Base-by-base conservation (phyloP, 1,140 invertebrate genomes). In the Eubasilissa regina region DNA sequence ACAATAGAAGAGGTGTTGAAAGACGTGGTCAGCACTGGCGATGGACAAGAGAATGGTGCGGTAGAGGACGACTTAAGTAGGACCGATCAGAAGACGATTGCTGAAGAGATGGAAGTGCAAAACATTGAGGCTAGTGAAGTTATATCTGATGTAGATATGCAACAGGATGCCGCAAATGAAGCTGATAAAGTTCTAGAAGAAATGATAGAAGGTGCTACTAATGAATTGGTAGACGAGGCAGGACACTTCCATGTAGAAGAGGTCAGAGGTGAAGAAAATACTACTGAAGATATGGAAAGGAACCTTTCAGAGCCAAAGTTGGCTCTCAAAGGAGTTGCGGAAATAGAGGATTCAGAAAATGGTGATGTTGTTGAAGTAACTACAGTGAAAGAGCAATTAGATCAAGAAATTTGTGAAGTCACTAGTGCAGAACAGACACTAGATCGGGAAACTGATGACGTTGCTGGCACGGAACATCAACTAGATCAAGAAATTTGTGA, bases 1-100 rank as follows among this genome's bases (percentile, higher is more conserved):
- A 78, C 48, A 12, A 43, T 68, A n/a, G 35, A 60, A 68, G 62
- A 53, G 44, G 55, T 78, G 4, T 45, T 78, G 19, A 70, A 78
- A 17, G 60, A 77, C n/a, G 19, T 35, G 4, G 21, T 51, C 43
- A 48, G 51, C 44, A 8, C 13, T 48, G 47, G 21, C 70, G 47
- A 35, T 35, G 55, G 21, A 15, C 15, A 58, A 58, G 21, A 58
- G 3, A 19, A 21, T 58, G 17, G 55, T 8, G 7, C 17, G 55
- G 15, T 19, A 3, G 55, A 58, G 12, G 55, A 19, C 21, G n/a
- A 19, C 55, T 58, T 58, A 15, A 58, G 9, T 15, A 15, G 17
- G 55, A 15, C 15, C 17, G 17, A 58, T 9, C 21, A 19, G 55
- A 15, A 58, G 55, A 15, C 17, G 17, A 58, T 21, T 15, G 21